A percentile compares a stretch with the other conserved stretches of the same genome.
Evolutionary conservation across 2,797 vertebrate genomes (phyloP).

Genomic region (Gambusia yucatana): DNA sequence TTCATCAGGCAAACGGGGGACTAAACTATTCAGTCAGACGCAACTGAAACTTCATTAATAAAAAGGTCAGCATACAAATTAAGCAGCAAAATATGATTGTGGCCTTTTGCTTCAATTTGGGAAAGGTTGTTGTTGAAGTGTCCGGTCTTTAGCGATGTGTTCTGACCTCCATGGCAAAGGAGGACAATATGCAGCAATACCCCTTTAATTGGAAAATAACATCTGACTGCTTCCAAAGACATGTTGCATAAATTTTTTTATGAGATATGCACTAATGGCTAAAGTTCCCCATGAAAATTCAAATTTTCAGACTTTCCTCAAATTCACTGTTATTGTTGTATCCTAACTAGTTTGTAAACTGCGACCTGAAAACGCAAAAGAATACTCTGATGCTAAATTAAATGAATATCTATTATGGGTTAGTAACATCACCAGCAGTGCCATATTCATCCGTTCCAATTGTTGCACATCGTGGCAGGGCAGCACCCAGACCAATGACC

Average conservation of each 20-base stretch:
- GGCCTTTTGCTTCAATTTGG: conserved; percentile 3
- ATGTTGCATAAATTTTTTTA: background rate
- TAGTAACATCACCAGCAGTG: background rate
- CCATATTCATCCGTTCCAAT: background rate
- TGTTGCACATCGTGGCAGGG: background rate
- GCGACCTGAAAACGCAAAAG: background rate
- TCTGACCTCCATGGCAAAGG: background rate
- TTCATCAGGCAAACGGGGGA: background rate
- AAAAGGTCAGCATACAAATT: background rate
- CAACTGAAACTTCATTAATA: background rate
- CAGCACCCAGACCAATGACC: background rate
- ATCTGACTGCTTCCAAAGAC: background rate
- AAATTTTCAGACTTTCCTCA: background rate
- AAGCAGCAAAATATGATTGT: background rate
- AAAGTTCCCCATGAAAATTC: background rate
- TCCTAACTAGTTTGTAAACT: background rate
- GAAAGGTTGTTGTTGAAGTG: background rate
- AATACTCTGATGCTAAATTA: background rate
- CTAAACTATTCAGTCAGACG: background rate
- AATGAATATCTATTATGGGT: background rate
- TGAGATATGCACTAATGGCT: background rate
- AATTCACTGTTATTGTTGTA: background rate
- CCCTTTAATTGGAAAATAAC: background rate
- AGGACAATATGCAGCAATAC: background rate
- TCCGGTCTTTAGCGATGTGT: background rate